Conservation (phyloP, 2,888 invertebrate genomes). For the Odontocolon sp. region DNA sequence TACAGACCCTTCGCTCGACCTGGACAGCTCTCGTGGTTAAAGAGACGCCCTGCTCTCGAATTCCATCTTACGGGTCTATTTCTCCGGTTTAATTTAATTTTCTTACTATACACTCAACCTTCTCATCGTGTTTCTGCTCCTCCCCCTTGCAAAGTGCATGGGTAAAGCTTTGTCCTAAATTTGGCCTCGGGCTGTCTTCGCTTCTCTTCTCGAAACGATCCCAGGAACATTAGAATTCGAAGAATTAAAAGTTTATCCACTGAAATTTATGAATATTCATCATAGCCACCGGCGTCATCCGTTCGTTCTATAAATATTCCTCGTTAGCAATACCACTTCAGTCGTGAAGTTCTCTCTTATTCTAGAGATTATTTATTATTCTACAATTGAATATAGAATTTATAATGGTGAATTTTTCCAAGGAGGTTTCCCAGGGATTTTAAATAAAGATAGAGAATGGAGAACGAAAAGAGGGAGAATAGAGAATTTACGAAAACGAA, state of each 20-base stretch:
- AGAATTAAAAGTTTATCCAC: slow-evolving; percentile 25
- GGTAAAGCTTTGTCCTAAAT: slow-evolving; percentile 37
- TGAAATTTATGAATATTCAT: slow-evolving; percentile 46
- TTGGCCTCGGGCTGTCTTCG: not conserved
- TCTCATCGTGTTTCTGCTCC: not conserved
- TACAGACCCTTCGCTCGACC: not conserved
- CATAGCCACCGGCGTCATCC: slow-evolving; percentile 15
- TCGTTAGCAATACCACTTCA: not conserved
- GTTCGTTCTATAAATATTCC: slow-evolving; percentile 18
- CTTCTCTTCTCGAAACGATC: slow-evolving; percentile 28
- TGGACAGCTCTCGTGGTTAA: not conserved
- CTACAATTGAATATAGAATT: not conserved
- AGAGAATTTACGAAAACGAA: not conserved
- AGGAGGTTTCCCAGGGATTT: no score
- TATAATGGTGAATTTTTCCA: no score
- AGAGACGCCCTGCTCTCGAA: not conserved
- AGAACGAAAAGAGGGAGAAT: not conserved
- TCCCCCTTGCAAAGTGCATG: not conserved
- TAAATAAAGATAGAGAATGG: not conserved
- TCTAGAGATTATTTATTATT: not conserved
- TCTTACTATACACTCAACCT: slow-evolving; percentile 19
- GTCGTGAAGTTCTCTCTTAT: not conserved
- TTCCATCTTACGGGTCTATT: not conserved
- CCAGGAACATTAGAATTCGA: slow-evolving; percentile 25
- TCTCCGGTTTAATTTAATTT: no score